Base-by-base conservation (phyloP, 2,888 invertebrate genomes). In the Drosophila leonis region DNA sequence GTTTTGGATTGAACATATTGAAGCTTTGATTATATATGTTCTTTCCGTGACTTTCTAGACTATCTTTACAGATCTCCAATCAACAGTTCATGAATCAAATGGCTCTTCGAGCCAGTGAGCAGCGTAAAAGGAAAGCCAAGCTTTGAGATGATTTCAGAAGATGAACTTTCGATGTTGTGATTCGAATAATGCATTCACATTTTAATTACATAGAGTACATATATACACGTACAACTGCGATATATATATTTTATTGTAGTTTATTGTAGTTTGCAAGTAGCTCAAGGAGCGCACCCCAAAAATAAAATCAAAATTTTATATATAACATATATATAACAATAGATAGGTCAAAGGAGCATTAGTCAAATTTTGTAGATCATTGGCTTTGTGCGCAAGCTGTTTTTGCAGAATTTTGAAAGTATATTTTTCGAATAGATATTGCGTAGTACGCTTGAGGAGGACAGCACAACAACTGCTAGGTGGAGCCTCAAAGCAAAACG, bases 71-170 rank as follows among this genome's bases (percentile, higher is more conserved):
- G 49, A 49, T 52, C 69, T 65, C 55, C 48, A 24, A 48, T 52
- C 57, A 61, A 48, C 60, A 57, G 12, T 37, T 56, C 4, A 9
- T 20, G 13, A 44, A n/a, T 15, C 9, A 44, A 54, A 65, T 3
- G 52, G 59, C 68, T 60, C 65, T 48, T 49, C 20, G 51, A 31
- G 51, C 54, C 20, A 15, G 49, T 72, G 67, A 78, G 33, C 65
- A 66, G 88, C 84, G 81, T 75, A 31, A 88, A 85, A 83, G 62
- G 54, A 90, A 81, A 88, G 89, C 79, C 72, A 89, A 91, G 91
- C 80, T 78, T 73, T 67, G 56, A 51, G 46, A 66, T 78, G 63
- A 72, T 27, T 62, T 37, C 37, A 33, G 20, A 39, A 46, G 51
- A 65, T 65, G 70, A 65, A 39, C 46, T 64, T 64, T 71, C 46